Percentiles rank a stretch among this genome's conserved stretches.
These are phyloP conservation scores for Mastomys natalensis DNA, from an alignment of 2,113 vertebrate species.

Conservation along the genomic window DNA sequence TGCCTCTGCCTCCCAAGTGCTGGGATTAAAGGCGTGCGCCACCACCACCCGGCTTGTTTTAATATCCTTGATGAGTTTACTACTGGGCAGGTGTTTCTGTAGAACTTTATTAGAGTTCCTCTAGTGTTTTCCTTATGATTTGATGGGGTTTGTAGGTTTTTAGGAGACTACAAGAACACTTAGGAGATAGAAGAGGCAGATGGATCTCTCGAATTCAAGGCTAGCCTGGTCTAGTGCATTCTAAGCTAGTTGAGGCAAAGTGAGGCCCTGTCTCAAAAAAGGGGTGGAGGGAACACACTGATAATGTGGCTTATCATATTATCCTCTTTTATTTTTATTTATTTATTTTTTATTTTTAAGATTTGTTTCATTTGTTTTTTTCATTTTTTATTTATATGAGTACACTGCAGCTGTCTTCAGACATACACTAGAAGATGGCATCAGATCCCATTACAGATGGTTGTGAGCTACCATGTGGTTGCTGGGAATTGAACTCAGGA, in stretches of 20 bases:
- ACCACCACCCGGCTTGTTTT: too few relatives aligned
- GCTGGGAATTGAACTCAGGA: too few relatives aligned
- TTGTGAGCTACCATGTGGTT: too few relatives aligned
- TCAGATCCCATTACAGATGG: too few relatives aligned
- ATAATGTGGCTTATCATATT: constrained; percentile 17
- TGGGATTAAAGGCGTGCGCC: too few relatives aligned
- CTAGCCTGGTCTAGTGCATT: neutral
- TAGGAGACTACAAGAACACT: neutral
- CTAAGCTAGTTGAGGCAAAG: neutral
- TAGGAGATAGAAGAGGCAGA: neutral
- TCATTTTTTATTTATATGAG: too few relatives aligned
- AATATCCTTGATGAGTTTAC: neutral
- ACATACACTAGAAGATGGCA: too few relatives aligned
- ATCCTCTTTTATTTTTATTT: neutral
- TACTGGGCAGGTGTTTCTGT: constrained; percentile 11
- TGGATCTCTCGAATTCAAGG: neutral
- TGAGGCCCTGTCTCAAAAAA: neutral
- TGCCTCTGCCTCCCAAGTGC: too few relatives aligned
- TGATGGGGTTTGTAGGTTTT: neutral
- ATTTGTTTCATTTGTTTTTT: too few relatives aligned
- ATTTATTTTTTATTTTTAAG: too few relatives aligned
- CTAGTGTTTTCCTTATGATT: neutral
- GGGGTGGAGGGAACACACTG: neutral
- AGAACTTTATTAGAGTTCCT: neutral
- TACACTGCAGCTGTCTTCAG: too few relatives aligned